Evolutionary conservation across 2,113 vertebrate species (phyloP).

Genomic region (Heliornis fulica): DNA sequence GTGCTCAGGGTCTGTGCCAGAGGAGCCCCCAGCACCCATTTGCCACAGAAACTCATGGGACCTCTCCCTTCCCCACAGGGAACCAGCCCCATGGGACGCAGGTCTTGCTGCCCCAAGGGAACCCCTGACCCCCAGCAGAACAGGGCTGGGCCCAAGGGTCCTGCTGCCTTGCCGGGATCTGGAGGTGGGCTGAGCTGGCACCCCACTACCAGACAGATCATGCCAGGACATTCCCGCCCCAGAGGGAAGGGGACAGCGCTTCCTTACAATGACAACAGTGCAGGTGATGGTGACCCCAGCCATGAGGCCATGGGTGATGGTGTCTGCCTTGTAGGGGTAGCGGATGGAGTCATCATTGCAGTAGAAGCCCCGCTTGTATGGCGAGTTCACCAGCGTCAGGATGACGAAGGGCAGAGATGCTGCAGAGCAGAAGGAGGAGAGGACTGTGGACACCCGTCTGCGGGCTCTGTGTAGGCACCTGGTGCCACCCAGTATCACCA

Average conservation of each 20-base stretch:
- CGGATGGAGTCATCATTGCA: constrained; percentile 88
- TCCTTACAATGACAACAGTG: constrained; percentile 86
- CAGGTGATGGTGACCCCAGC: constrained; percentile 87
- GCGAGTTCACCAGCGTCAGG: constrained; percentile 83
- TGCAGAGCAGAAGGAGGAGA: constrained; percentile 48
- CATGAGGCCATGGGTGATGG: constrained; percentile 91
- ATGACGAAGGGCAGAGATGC: constrained; percentile 86
- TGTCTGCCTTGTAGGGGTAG: constrained; percentile 89
- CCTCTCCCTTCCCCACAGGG: not conserved
- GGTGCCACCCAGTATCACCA: accelerated
- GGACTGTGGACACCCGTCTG: not conserved
- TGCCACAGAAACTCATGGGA: not conserved
- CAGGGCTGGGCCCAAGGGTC: not conserved
- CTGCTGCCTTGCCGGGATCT: not conserved
- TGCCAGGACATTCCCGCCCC: not conserved
- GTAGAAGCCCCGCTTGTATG: constrained; percentile 87
- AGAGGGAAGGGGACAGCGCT: not conserved
- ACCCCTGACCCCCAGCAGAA: not conserved
- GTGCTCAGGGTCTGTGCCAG: not conserved
- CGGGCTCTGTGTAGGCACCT: not conserved
- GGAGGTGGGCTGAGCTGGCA: not conserved
- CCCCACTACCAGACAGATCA: not conserved
- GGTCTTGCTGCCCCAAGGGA: not conserved
- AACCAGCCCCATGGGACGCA: accelerated
- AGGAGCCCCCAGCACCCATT: accelerated